Evolutionary conservation across 2,797 vertebrate species (phyloP), one percentile per base, ranked within the genome.

Genomic region (Melanotaenia parkinsoni): DNA sequence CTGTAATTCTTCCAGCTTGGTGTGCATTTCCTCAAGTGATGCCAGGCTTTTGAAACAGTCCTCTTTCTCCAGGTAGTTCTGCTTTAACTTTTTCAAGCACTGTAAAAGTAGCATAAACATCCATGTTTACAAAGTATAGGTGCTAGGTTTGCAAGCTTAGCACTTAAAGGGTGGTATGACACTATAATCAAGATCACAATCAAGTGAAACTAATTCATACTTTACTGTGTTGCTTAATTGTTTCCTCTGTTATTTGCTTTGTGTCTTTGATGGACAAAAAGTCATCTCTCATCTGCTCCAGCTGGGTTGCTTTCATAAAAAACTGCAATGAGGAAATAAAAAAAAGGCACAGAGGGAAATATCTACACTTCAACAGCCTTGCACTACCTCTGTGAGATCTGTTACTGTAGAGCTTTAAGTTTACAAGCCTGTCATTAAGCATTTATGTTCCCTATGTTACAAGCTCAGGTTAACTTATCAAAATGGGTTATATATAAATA

Each of bases 241-340:
- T 96, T 51, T 93, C 92, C 72, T 92, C 88, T 35, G 96, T 99
- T 77, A 95, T 82, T 54, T 90, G 83, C 81, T 96, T 97, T 11
- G 96, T 96, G 83, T 94, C 93, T 95, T 96, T 97, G 80, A 99
- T 98, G 85, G 96, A 95, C n/a, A 95, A 88, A 84, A 97, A 99
- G 88, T 98, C 97, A 38, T 97, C 95, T 89, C 95, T 97, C 98
- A 99, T 98, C 89, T 99, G 98, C 38, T 98, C 97, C 73, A 99
- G 92, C 65, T 98, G 97, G 28, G 97, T 99, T 56, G 97, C 97
- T 87, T 99, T 99, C 97, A 99, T 97, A 77, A 99, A 99, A 89
- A 99, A 98, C 98, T 99, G 53, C 26, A 57, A 30, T 1, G 18
- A 33, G 32, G 28, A 13, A 4, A 2, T 33, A 22, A 51, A 37